phyloP scores from a whole-genome alignment of 2,797 vertebrate species.

The Apodemus agrarius region DNA sequence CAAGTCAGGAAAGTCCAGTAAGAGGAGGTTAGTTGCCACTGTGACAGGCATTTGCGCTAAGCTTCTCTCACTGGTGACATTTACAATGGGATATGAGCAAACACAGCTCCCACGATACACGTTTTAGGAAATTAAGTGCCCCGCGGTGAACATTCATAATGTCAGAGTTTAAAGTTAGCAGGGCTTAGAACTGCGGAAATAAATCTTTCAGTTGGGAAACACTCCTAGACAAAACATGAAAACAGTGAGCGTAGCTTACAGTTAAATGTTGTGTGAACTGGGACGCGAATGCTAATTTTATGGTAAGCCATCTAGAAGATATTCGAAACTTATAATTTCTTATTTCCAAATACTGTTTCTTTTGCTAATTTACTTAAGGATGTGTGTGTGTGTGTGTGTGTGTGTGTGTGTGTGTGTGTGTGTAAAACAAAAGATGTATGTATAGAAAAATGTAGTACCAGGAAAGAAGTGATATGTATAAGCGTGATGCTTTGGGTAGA shows the following conservation, averaged over 20 bases:
- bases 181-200: constrained; percentile 50
- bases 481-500: not conserved
- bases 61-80: not conserved
- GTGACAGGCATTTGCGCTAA: not conserved
- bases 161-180: constrained; percentile 51
- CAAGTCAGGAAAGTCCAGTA: not conserved
- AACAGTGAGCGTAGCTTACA: not conserved
- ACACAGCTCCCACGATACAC: constrained; percentile 15
- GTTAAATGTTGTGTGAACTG: constrained; percentile 32
- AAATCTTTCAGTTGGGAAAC: not conserved
- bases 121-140: constrained; percentile 48
- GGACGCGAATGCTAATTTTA: constrained; percentile 35
- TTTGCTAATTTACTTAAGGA: not conserved
- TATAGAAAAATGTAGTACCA: not conserved
- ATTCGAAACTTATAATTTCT: constrained; percentile 44
- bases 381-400: no score
- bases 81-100: constrained; percentile 24
- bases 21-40: constrained; percentile 10
- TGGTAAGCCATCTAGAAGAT: not conserved
- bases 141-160: constrained; percentile 9
- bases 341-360: not conserved
- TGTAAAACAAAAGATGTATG: not conserved
- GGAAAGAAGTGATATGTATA: not conserved
- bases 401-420: no score
- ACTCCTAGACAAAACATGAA: constrained; percentile 35